phyloP scores from a whole-genome alignment of 2,797 vertebrate species.

The Enteromius argenteus region DNA sequence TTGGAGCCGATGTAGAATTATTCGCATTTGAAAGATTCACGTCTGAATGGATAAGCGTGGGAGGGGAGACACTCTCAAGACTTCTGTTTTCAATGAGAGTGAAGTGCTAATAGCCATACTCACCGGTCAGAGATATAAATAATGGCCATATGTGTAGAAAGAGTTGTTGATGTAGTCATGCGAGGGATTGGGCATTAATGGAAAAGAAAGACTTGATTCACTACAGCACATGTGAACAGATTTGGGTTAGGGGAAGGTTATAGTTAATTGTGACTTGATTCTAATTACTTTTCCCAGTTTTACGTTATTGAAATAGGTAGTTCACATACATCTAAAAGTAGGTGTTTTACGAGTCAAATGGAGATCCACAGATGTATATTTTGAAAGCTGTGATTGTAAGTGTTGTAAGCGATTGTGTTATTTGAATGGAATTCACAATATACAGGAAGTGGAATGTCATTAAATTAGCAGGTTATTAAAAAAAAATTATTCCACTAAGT shows the following conservation, averaged over 20 bases:
- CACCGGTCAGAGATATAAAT: slow-evolving; percentile 16
- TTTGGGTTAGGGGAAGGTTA: not conserved
- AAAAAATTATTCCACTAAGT: not conserved
- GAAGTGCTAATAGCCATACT: slow-evolving; percentile 11
- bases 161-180: slow-evolving; percentile 49
- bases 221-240: not conserved
- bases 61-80: slow-evolving; percentile 3
- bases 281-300: not conserved
- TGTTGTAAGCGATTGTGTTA: not conserved
- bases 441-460: not conserved
- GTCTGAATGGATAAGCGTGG: slow-evolving; percentile 10
- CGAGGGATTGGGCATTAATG: slow-evolving; percentile 66
- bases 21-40: slow-evolving; percentile 42
- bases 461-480: not conserved
- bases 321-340: not conserved
- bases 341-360: not conserved
- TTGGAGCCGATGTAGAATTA: slow-evolving; percentile 63
- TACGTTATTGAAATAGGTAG: not conserved
- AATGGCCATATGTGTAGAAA: slow-evolving; percentile 15
- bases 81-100: not conserved
- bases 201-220: slow-evolving; percentile 56
- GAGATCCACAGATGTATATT: not conserved
- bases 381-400: not conserved
- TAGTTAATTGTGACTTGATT: not conserved
- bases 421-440: not conserved